phyloP scores from a whole-genome alignment of 64 coral and sea anemone genomes.

The Catalaphyllia jardinei region DNA sequence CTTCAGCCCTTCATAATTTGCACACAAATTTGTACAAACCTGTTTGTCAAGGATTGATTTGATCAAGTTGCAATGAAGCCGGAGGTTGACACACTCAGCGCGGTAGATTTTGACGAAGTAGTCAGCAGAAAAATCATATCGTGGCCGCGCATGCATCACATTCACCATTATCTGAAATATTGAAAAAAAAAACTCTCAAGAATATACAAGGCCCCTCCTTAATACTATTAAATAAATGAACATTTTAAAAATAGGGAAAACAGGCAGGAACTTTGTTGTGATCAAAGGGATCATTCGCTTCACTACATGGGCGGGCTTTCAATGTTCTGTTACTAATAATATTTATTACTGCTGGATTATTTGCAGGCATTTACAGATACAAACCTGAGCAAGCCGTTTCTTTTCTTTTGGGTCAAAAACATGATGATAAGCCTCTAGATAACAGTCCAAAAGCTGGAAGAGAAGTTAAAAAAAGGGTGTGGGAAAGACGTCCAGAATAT shows the following conservation, averaged over 20 bases:
- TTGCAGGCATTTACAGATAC: background rate
- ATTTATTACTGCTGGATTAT: background rate
- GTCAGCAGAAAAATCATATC: constrained; percentile 85
- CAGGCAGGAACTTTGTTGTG: too few species aligned
- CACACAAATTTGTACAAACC: constrained; percentile 29
- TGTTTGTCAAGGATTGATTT: constrained; percentile 91
- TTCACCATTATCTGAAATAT: constrained; percentile 76
- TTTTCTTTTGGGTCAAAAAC: constrained; percentile 91
- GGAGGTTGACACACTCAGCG: constrained; percentile 86
- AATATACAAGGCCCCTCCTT: background rate
- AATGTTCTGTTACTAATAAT: too few species aligned
- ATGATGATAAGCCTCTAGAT: constrained; percentile 88
- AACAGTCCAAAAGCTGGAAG: constrained; percentile 86
- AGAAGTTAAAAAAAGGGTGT: background rate
- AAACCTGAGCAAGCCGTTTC: constrained; percentile 81
- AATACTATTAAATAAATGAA: background rate
- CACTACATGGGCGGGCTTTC: too few species aligned
- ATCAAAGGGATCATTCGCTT: too few species aligned
- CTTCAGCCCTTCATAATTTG: background rate
- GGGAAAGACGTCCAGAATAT: background rate
- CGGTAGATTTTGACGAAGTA: constrained; percentile 93
- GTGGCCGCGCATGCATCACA: constrained; percentile 69
- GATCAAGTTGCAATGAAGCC: constrained; percentile 89
- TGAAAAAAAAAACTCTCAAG: background rate
- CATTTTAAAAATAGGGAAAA: too few species aligned